Base-by-base conservation (phyloP, 2,797 vertebrate genomes). In the Galagoides demidoff region DNA sequence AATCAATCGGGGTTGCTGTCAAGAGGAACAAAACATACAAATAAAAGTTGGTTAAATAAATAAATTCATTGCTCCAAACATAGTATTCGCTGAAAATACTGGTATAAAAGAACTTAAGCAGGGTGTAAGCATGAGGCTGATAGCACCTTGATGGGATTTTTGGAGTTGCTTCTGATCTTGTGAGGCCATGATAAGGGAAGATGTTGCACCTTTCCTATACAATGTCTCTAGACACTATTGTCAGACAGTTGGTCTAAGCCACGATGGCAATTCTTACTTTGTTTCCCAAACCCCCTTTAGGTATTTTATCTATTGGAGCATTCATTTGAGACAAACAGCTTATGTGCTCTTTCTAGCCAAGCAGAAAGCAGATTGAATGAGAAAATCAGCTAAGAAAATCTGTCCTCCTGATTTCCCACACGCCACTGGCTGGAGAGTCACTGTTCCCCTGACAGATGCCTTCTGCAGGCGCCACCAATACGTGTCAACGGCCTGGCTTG, bases 241-340 rank as follows among this genome's bases (percentile, higher is more conserved):
- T 96, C 92, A 95, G 95, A 71, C 45, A 43, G 37, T 70, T 94
- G 92, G 84, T 68, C 76, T 97, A 95, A 95, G 85, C 85, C n/a
- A 37, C n/a, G 49, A 19, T 16, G 34, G 84, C 85, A 92, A 82
- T n/a, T 92, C 57, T 96, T 91, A 74, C 68, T 95, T 82, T 90
- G 84, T 96, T 97, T 97, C 63, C 85, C 77, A 25, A 96, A 97
- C 27, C 45, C 63, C 85, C 90, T 91, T 95, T 97, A 95, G 89
- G 89, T 95, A 82, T 92, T 95, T 97, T 96, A 95, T 95, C 92
- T 96, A 89, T 76, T 91, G 86, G 92, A 97, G 96, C 92, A 0
- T 96, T 98, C 96, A 96, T 70, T 85, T 96, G 97, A 96, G 89
- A 98, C 91, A 96, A 97, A 97, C 81, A 94, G 91, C 84, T 90